These are phyloP conservation scores for Thalassarche chlororhynchos DNA, from an alignment of 2,113 vertebrate genomes.

Conservation along the genomic window DNA sequence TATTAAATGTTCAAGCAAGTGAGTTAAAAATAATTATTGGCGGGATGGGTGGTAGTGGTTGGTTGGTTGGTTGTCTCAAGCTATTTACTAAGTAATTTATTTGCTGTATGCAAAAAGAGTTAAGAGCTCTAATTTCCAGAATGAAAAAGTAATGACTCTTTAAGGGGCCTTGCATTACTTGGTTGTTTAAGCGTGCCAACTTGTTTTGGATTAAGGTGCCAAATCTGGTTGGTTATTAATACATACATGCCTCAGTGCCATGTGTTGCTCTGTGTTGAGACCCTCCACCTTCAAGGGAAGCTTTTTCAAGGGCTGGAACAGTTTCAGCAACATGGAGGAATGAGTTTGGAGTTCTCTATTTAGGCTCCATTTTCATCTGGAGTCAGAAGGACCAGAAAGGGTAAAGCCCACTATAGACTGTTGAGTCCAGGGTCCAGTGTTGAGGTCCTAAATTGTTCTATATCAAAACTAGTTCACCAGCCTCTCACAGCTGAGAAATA, in stretches of 20 bases:
- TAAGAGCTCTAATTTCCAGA: constrained; percentile 16
- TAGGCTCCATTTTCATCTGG: background rate
- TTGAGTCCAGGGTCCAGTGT: background rate
- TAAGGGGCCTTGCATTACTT: background rate
- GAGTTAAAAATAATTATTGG: background rate
- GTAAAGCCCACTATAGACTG: background rate
- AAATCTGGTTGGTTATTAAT: background rate
- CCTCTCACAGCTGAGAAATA: background rate
- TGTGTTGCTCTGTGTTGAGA: background rate
- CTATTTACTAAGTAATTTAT: constrained; percentile 41
- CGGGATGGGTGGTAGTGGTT: background rate
- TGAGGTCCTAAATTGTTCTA: background rate
- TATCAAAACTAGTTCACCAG: background rate
- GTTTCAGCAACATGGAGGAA: background rate
- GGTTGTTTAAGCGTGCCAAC: background rate
- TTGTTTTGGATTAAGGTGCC: background rate
- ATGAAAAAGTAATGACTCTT: background rate
- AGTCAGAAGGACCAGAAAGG: background rate
- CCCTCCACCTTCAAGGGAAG: background rate
- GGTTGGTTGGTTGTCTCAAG: constrained; percentile 8
- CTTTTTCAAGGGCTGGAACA: background rate
- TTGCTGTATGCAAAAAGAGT: background rate
- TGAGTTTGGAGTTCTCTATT: background rate
- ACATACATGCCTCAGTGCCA: background rate
- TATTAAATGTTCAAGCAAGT: background rate